Evolutionary conservation across 2,888 invertebrate genomes (phyloP).

Genomic region (Octodonta nipae): DNA sequence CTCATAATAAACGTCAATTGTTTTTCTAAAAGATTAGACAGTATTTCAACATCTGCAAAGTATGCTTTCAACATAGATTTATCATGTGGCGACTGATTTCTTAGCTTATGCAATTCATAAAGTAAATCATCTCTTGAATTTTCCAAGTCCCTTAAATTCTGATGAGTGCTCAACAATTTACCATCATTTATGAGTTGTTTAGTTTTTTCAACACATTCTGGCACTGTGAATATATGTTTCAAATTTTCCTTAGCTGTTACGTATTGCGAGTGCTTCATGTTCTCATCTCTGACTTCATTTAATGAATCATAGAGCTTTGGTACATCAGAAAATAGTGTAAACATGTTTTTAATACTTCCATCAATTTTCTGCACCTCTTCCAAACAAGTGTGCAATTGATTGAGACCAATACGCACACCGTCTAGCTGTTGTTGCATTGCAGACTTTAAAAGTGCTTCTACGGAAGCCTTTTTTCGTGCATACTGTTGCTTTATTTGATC

Average conservation of each 20-base stretch:
- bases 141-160: constrained; percentile 88
- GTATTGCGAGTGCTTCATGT: constrained; percentile 88
- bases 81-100: constrained; percentile 80
- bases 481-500: constrained; percentile 66
- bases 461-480: constrained; percentile 70
- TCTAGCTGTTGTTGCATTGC: constrained; percentile 96
- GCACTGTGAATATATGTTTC: constrained; percentile 94
- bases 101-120: constrained; percentile 84
- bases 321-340: constrained; percentile 58
- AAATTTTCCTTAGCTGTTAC: constrained; percentile 96
- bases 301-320: constrained; percentile 69
- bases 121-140: constrained; percentile 91
- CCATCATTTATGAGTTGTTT: constrained; percentile 89
- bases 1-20: constrained; percentile 82
- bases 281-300: constrained; percentile 79
- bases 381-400: constrained; percentile 74
- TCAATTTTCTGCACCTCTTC: constrained; percentile 68
- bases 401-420: constrained; percentile 86
- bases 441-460: constrained; percentile 91
- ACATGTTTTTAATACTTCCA: constrained; percentile 59
- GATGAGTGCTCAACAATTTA: constrained; percentile 87
- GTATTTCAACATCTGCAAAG: constrained; percentile 85
- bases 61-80: constrained; percentile 88
- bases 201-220: constrained; percentile 89
- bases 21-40: constrained; percentile 79